Conservation (phyloP, 1,140 invertebrate species). For the Rhagoletis pomonella region DNA sequence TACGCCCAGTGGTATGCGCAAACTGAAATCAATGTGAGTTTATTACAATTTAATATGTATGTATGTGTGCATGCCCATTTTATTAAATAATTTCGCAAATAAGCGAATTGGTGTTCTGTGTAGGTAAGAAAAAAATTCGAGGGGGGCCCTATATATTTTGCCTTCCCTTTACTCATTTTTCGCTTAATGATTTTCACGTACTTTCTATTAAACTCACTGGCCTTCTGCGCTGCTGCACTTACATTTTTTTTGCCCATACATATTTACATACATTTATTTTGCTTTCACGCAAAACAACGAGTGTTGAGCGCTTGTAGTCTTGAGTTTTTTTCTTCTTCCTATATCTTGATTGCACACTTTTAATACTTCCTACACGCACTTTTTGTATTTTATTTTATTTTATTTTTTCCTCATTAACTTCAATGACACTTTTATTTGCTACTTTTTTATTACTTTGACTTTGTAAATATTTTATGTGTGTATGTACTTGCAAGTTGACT, state of each 20-base stretch:
- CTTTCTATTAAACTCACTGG: constrained; percentile 5
- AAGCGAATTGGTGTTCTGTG: too few relatives aligned
- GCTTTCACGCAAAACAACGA: not conserved
- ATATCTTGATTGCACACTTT: not conserved
- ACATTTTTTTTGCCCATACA: not conserved
- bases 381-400: not conserved
- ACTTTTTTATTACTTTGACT: constrained; percentile 22
- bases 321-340: not conserved
- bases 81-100: constrained; percentile 2
- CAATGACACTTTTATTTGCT: constrained; percentile 47
- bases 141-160: not conserved
- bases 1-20: not conserved
- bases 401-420: not conserved
- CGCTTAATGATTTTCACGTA: constrained; percentile 3
- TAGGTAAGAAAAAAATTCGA: too few relatives aligned
- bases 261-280: not conserved
- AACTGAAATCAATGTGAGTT: not conserved
- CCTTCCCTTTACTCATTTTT: not conserved
- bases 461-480: constrained; percentile 43
- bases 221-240: not conserved
- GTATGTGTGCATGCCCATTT: not conserved
- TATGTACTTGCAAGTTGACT: not conserved
- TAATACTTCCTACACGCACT: constrained; percentile 16
- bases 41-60: not conserved
- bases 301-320: not conserved